Evolutionary conservation across 2,113 vertebrate genomes (phyloP), one percentile per base, ranked within the genome.

Genomic region (Bungarus multicinctus): DNA sequence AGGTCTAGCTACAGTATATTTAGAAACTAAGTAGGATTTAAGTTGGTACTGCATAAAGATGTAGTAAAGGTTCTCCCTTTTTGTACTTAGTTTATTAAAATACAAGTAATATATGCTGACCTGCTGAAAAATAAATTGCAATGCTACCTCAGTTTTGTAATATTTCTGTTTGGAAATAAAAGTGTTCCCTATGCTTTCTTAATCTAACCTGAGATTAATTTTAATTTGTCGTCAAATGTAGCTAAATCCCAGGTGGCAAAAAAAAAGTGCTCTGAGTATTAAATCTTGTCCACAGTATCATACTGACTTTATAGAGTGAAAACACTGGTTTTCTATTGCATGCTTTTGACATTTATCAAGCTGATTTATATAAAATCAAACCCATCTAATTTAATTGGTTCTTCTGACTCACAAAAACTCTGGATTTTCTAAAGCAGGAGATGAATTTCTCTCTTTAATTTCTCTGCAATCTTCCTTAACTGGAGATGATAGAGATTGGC

Each of bases 81-180:
- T 86, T 93, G 88, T 93, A 60, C 43, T 81, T 81, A 86, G 22
- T 60, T 85, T 90, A n/a, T 93, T 57, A 34, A 57, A 23, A 60
- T 53, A 90, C n/a, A 25, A 45, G 53, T 87, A 90, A 93, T 45
- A 87, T 12, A 90, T 60, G 27, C 27, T 86, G 23, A 53, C 55
- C 60, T 90, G 23, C 55, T 64, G 45, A 55, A 86, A 90, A 93
- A 90, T 90, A 90, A 93, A 93, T 90, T 64, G 47, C 88, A 93
- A 27, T 47, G n/a, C 55, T 86, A 90, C 45, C 81, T 89, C 81
- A 58, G 30, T n/a, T n/a, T 54, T 89, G 43, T 89, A 85, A 30
- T 81, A 81, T 93, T 16, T 54, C 53, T 93, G 69, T 93, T 93
- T 89, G 88, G 54, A 89, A 85, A 93, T 52, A 85, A 4, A 89